phyloP scores from a whole-genome alignment of 2,113 vertebrate genomes.

The Lepus europaeus region DNA sequence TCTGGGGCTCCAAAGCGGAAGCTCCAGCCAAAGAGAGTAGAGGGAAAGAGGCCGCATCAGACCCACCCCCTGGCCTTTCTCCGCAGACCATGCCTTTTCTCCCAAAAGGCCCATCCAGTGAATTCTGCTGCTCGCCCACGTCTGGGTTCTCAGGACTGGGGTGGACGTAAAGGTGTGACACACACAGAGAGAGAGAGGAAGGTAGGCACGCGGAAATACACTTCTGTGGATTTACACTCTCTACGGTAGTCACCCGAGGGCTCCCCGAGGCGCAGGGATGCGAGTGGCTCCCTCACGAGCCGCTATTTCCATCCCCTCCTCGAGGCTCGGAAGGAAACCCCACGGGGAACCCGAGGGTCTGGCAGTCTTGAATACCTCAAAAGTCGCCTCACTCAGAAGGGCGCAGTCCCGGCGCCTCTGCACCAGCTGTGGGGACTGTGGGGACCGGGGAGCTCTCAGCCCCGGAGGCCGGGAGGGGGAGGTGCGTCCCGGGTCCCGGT shows the following conservation, averaged over 20 bases:
- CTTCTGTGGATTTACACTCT: not conserved
- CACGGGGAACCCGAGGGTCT: not conserved
- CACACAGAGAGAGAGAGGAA: not conserved
- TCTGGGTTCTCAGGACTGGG: not conserved
- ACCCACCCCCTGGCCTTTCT: not conserved
- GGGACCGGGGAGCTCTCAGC: not conserved
- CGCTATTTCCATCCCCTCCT: not conserved
- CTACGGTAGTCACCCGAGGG: not conserved
- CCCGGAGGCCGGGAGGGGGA: too few relatives aligned
- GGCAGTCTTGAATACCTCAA: not conserved
- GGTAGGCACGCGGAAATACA: not conserved
- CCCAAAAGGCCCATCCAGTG: not conserved
- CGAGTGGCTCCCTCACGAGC: not conserved
- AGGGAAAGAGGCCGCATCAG: not conserved
- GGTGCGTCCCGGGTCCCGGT: too few relatives aligned
- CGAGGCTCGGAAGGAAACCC: not conserved
- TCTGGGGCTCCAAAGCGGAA: not conserved
- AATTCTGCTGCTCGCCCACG: not conserved
- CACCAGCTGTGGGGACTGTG: not conserved
- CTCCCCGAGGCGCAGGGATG: not conserved
- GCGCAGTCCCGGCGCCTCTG: not conserved
- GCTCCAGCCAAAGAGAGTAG: not conserved
- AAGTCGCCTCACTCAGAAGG: not conserved
- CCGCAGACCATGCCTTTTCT: not conserved
- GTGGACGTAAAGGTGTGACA: not conserved